These are phyloP conservation scores for Neelides folsomi DNA, from an alignment of 2,888 invertebrate species.

Conservation along the genomic window DNA sequence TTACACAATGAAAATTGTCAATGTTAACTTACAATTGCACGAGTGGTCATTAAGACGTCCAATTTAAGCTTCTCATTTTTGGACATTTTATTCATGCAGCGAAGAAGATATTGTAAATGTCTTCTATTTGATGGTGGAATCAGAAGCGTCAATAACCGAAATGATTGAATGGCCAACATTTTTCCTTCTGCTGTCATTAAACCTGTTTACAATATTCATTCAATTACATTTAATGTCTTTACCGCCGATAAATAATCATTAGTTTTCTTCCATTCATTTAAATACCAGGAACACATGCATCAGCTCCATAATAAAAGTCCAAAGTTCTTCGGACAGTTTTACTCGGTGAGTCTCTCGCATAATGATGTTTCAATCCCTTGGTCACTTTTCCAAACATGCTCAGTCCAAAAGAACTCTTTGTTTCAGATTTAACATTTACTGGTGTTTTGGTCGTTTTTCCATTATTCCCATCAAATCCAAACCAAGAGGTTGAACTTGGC, in stretches of 20 bases:
- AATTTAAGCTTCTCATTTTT: slow-evolving; percentile 26
- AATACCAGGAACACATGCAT: slow-evolving; percentile 30
- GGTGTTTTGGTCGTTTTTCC: too few relatives aligned
- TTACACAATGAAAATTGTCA: too few relatives aligned
- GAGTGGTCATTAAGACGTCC: slow-evolving; percentile 24
- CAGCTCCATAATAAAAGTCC: slow-evolving; percentile 31
- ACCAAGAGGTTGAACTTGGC: neutral
- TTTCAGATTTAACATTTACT: too few relatives aligned
- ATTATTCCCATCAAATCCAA: too few relatives aligned
- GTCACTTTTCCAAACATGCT: too few relatives aligned
- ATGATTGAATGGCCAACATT: slow-evolving; percentile 22
- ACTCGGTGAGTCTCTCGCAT: slow-evolving; percentile 16
- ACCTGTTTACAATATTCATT: slow-evolving; percentile 11
- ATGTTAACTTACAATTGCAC: slow-evolving; percentile 22
- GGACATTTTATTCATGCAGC: slow-evolving; percentile 25
- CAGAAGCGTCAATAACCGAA: slow-evolving; percentile 21
- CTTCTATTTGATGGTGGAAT: slow-evolving; percentile 25
- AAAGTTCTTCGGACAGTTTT: slow-evolving; percentile 24
- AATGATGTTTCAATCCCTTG: too few relatives aligned
- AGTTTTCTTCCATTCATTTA: too few relatives aligned
- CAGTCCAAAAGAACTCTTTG: too few relatives aligned
- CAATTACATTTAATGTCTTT: neutral
- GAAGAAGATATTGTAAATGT: slow-evolving; percentile 25
- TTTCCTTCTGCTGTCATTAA: slow-evolving; percentile 29
- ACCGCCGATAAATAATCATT: too few relatives aligned